phyloP scores from a whole-genome alignment of 2,797 vertebrate species.

The Aeoliscus strigatus region DNA sequence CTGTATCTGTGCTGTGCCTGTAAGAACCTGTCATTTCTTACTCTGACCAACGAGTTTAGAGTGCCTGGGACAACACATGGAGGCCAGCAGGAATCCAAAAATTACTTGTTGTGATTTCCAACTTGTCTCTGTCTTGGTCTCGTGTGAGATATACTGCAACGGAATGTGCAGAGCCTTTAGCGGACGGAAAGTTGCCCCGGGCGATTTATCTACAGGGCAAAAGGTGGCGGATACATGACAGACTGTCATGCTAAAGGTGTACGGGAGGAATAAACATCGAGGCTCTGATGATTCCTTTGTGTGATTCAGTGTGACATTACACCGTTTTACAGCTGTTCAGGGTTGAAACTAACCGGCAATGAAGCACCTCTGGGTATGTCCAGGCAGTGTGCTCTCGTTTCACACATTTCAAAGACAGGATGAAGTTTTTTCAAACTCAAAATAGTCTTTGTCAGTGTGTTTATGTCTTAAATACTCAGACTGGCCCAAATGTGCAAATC shows the following conservation, averaged over 20 bases:
- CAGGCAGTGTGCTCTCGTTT: no score
- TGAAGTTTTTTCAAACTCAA: constrained; percentile 2
- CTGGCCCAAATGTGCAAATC: no score
- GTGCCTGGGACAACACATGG: constrained; percentile 40
- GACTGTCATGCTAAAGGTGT: constrained; percentile 22
- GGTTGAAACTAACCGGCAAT: constrained; percentile 13
- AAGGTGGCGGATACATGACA: constrained; percentile 38
- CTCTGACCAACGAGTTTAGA: constrained; percentile 50
- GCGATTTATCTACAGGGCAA: constrained; percentile 22
- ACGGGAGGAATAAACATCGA: constrained; percentile 11
- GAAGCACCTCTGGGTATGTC: not conserved
- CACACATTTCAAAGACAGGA: not conserved
- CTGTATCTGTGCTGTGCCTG: constrained; percentile 52
- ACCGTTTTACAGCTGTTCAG: constrained; percentile 26
- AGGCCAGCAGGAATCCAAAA: constrained; percentile 61
- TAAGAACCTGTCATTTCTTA: constrained; percentile 47
- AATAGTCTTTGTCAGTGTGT: not conserved
- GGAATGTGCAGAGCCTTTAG: constrained; percentile 36
- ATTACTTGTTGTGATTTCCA: constrained; percentile 58
- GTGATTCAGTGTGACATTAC: constrained; percentile 18
- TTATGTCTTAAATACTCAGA: constrained; percentile 1
- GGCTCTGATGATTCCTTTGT: constrained; percentile 13
- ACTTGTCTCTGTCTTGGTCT: constrained; percentile 28
- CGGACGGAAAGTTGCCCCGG: constrained; percentile 24
- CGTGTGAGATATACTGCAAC: constrained; percentile 25